Conservation (phyloP, 2,113 vertebrate species). For the Sus scrofa region T2T-Sscrofa CM000818.6:133113001-133113500, state of each 20-base stretch:
- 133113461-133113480: fast-evolving
- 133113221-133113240: not conserved
- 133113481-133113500: fast-evolving
- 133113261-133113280: fast-evolving
- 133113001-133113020: not conserved
- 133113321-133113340: not conserved
- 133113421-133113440: fast-evolving
- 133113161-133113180: not conserved
- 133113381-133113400: fast-evolving
- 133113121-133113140: not conserved
- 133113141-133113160: not conserved
- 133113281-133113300: not conserved
- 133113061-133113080: no score
- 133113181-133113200: not conserved
- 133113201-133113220: fast-evolving
- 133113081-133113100: no score
- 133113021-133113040: not conserved
- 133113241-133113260: not conserved
- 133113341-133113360: not conserved
- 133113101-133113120: not conserved
- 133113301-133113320: not conserved
- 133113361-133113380: not conserved
- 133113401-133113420: fast-evolving
- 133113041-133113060: not conserved
- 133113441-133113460: fast-evolving